Evolutionary conservation across 2,113 vertebrate genomes (phyloP).

Genomic region (Eublepharis macularius): DNA sequence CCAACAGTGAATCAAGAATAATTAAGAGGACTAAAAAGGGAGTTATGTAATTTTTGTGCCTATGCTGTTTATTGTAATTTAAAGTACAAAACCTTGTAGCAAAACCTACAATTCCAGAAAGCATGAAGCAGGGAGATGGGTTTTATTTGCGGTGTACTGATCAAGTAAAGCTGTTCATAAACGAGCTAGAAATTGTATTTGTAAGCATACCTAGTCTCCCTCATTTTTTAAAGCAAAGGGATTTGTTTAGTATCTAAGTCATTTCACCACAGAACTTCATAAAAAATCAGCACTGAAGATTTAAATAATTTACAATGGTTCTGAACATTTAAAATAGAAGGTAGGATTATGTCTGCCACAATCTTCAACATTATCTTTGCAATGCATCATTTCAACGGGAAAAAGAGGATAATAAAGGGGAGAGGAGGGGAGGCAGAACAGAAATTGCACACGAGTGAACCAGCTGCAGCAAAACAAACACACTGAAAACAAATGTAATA

Average conservation of each 20-base stretch:
- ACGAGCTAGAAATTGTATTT: conserved; percentile 18
- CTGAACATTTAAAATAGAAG: conserved; percentile 31
- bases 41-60: background rate
- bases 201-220: background rate
- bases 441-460: conserved; percentile 2
- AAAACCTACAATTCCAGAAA: background rate
- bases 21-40: conserved; percentile 2
- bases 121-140: background rate
- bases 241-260: conserved; percentile 43
- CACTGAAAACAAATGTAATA: conserved; percentile 11
- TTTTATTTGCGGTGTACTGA: background rate
- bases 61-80: background rate
- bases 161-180: conserved; percentile 5
- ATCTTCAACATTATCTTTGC: conserved; percentile 23
- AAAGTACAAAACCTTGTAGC: conserved; percentile 1
- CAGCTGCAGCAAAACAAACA: conserved; percentile 5
- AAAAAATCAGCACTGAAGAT: conserved; percentile 10
- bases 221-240: background rate
- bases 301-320: conserved; percentile 38
- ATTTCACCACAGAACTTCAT: conserved; percentile 32
- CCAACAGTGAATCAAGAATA: conserved; percentile 16
- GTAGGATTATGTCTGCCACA: background rate
- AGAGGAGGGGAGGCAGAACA: background rate
- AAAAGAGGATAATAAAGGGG: background rate
- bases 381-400: conserved; percentile 21